Conservation (phyloP, 2,113 vertebrate species). For the Tragelaphus buxtoni region DNA sequence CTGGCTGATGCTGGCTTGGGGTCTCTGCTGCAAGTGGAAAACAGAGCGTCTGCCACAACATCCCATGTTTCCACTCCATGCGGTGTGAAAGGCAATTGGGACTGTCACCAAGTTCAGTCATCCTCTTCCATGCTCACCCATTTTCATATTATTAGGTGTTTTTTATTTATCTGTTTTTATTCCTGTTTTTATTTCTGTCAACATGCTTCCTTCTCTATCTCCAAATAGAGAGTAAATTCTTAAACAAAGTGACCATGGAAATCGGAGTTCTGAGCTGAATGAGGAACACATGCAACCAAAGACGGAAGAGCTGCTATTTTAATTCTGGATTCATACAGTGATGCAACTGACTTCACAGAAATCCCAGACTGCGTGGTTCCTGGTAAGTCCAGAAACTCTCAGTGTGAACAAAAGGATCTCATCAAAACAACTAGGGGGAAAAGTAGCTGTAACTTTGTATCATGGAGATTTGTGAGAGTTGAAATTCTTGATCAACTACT, state of each 20-base stretch:
- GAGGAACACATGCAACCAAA: background rate
- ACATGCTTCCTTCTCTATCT: background rate
- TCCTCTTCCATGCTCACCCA: background rate
- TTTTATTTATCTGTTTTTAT: background rate
- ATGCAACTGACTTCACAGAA: background rate
- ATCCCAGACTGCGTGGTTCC: constrained; percentile 50
- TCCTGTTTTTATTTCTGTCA: background rate
- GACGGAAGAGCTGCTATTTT: constrained; percentile 30
- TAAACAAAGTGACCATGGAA: constrained; percentile 37
- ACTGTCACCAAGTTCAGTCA: background rate
- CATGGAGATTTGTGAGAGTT: background rate
- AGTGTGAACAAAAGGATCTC: background rate
- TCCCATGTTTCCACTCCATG: background rate
- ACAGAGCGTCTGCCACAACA: rapidly evolving
- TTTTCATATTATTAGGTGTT: background rate
- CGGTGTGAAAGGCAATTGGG: background rate
- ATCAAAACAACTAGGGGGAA: background rate
- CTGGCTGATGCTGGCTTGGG: background rate
- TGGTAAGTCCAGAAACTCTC: background rate
- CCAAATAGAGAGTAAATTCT: background rate
- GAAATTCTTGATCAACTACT: background rate
- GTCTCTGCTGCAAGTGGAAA: background rate
- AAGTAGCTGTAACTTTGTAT: background rate
- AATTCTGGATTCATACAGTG: constrained; percentile 38
- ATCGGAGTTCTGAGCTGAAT: constrained; percentile 45